Base-by-base conservation (phyloP, 2,113 vertebrate species). In the Pionites leucogaster region DNA sequence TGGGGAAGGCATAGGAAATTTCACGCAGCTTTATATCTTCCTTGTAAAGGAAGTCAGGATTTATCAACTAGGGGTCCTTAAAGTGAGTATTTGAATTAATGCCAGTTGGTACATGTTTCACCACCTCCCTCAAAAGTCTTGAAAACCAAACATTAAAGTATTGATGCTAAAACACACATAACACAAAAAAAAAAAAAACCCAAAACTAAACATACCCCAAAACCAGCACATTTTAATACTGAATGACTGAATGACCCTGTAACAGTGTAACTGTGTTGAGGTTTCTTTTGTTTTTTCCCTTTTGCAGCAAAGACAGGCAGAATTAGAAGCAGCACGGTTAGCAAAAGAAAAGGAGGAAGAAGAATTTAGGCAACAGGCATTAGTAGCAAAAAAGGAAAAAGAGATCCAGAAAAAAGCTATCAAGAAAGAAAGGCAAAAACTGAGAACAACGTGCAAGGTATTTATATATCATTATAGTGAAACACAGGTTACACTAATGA, bases 391-490 rank as follows among this genome's bases (percentile, higher is more conserved):
- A 97, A 99, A 99, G 49, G 99, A 99, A 97, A 99, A 99, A 86
- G 99, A 99, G 68, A 99, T 99, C 68, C 99, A 99, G 98, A 99
- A 99, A 97, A 99, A 99, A 93, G 99, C 99, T 33, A 98, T 99
- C 96, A 99, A 99, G 97, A 99, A 99, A 91, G 99, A 99, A 98
- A 98, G 99, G 72, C 99, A 99, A 96, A 99, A 99, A 97, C 98
- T 99, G 96, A 98, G 99, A 96, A 99, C 98, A 7, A 98, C 98
- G 10, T 99, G 99, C 98, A 99, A 99, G 99, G 99, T 99, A 93
- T 9, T 42, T 96, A 57, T 67, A 50, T 83, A 7, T 80, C 68
- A 49, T 31, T 69, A 31, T 24, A 86, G 23, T 67, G 46, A 91
- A 88, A 91, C 71, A 53, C 39, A 80, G n/a, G 42, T 60, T 67